A percentile compares a stretch with the other conserved stretches of the same genome.
Conservation (phyloP, 2,113 vertebrate species). For the Menidia beryllina region DNA sequence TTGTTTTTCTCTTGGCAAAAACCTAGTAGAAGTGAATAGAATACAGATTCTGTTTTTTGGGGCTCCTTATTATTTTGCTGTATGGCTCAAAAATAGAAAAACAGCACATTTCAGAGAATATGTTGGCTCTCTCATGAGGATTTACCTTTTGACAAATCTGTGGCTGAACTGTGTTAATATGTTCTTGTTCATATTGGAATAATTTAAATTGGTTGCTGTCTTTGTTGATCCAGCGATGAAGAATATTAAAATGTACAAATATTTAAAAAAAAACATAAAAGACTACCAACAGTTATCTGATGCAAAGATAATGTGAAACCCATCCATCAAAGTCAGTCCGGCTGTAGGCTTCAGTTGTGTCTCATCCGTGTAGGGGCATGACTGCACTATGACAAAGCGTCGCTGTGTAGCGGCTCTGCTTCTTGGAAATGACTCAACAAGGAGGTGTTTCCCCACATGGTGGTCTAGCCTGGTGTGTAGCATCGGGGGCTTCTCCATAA, state of each 20-base stretch:
- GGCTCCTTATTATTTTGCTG: no score
- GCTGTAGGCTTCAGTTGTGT: conserved; percentile 16
- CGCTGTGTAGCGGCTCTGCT: conserved; percentile 40
- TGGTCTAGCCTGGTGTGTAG: conserved; percentile 41
- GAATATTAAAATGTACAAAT: background rate
- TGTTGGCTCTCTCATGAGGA: no score
- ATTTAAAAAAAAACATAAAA: background rate
- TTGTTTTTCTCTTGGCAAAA: no score
- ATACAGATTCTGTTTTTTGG: no score
- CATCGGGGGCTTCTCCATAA: conserved; percentile 45
- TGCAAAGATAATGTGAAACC: conserved; percentile 19
- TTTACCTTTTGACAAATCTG: no score
- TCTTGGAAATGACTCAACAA: conserved; percentile 70
- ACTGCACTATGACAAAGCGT: conserved; percentile 73
- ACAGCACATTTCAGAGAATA: no score
- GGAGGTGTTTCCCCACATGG: conserved; percentile 65
- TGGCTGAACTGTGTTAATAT: no score
- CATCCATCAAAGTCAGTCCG: conserved; percentile 18
- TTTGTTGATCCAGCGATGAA: no score
- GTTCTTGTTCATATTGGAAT: no score
- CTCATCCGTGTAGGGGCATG: conserved; percentile 45
- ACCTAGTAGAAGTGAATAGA: no score
- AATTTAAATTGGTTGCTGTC: no score
- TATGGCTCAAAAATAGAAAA: no score
- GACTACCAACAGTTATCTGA: conserved; percentile 8